These are phyloP conservation scores for Diarsia brunnea DNA, from an alignment of 2,888 invertebrate genomes.

Conservation along the genomic window DNA sequence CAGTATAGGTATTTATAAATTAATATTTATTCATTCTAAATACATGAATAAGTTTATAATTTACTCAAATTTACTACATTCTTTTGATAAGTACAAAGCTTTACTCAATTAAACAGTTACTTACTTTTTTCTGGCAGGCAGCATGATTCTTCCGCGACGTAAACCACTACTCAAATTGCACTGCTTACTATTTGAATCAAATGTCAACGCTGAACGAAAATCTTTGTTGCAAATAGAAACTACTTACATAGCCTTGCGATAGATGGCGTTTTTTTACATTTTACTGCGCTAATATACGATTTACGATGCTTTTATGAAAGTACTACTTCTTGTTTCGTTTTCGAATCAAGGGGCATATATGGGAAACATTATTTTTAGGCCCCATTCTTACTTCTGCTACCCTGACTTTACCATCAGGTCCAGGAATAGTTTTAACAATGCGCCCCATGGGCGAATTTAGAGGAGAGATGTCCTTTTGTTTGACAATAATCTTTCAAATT, in stretches of 20 bases:
- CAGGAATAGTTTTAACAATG: too few relatives aligned
- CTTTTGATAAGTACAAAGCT: background rate
- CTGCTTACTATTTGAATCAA: background rate
- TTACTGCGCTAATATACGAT: background rate
- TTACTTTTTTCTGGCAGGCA: background rate
- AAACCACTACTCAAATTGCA: background rate
- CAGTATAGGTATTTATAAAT: slow-evolving; percentile 10
- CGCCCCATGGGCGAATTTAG: too few relatives aligned
- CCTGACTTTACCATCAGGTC: too few relatives aligned
- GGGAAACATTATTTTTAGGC: too few relatives aligned
- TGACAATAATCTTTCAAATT: too few relatives aligned
- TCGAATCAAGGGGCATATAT: slow-evolving; percentile 4
- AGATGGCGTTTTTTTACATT: background rate
- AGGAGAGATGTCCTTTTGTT: too few relatives aligned
- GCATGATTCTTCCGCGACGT: background rate
- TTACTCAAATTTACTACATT: background rate
- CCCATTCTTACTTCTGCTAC: too few relatives aligned
- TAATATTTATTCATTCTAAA: background rate
- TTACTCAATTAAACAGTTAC: background rate
- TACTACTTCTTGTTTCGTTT: slow-evolving; percentile 1
- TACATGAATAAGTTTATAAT: background rate
- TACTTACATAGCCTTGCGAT: background rate
- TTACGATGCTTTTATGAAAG: background rate
- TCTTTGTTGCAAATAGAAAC: background rate
- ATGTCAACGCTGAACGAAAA: background rate